Evolutionary conservation across 2,113 vertebrate species (phyloP).

Genomic region (Hiodon tergisus): DNA sequence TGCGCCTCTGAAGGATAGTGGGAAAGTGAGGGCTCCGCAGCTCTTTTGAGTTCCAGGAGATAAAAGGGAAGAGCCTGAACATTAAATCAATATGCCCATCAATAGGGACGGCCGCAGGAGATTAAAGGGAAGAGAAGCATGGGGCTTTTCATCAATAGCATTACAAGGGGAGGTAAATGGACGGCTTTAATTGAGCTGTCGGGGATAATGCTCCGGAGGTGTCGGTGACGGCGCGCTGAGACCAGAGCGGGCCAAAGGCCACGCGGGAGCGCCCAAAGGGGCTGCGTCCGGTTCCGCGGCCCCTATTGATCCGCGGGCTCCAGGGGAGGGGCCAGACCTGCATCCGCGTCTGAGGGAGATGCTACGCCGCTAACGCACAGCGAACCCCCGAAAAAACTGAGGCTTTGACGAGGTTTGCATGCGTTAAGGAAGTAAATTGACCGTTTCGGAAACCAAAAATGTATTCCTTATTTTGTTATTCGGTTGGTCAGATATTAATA

Average conservation of each 20-base stretch:
- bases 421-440: background rate
- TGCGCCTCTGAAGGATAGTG: conserved; percentile 20
- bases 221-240: conserved; percentile 27
- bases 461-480: too few species aligned
- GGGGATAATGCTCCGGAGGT: conserved; percentile 20
- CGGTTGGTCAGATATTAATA: too few species aligned
- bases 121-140: conserved; percentile 62
- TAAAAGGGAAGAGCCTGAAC: conserved; percentile 60
- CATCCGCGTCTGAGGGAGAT: background rate
- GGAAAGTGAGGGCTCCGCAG: conserved; percentile 26
- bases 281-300: background rate
- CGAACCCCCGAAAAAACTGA: background rate
- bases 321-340: background rate
- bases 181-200: conserved; percentile 58
- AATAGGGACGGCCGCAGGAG: conserved; percentile 64
- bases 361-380: background rate
- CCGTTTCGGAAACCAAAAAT: too few species aligned
- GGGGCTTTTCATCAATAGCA: conserved; percentile 46
- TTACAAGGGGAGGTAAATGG: conserved; percentile 39
- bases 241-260: background rate
- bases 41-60: conserved; percentile 58
- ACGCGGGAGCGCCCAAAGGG: too few species aligned
- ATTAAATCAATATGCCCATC: conserved; percentile 67
- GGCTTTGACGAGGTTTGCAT: background rate
- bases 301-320: background rate